Evolutionary conservation across 1,140 invertebrate genomes (phyloP).

Genomic region (Olivierus martensii): DNA sequence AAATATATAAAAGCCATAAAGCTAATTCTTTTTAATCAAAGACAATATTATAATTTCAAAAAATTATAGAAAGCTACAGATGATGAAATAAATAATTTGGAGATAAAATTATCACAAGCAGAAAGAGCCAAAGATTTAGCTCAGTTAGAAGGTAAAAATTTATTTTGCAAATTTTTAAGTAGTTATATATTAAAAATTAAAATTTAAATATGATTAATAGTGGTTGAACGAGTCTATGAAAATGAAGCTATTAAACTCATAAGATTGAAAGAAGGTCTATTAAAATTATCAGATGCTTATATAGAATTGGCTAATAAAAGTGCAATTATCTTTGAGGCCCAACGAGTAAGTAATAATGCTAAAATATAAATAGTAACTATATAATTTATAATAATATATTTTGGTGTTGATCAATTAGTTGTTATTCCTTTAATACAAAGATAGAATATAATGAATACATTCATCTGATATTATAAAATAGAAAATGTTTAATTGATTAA

Average conservation of each 20-base stretch:
- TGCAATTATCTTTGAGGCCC: conserved; percentile 36
- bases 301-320: conserved; percentile 35
- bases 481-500: neutral
- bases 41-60: no score
- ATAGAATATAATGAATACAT: no score
- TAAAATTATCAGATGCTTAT: conserved; percentile 37
- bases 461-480: no score
- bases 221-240: conserved; percentile 35
- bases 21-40: no score
- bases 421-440: neutral
- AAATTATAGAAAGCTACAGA: conserved; percentile 27
- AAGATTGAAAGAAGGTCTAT: conserved; percentile 36
- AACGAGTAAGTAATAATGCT: conserved; percentile 24
- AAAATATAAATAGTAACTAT: neutral
- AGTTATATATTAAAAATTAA: no score
- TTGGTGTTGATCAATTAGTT: neutral
- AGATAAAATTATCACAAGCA: conserved; percentile 34
- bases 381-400: neutral
- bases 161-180: neutral
- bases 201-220: conserved; percentile 23
- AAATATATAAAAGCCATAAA: no score
- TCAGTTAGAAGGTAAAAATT: conserved; percentile 35
- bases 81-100: conserved; percentile 32
- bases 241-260: conserved; percentile 42
- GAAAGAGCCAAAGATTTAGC: conserved; percentile 36